Evolutionary conservation across 2,797 vertebrate species (phyloP).

Genomic region (Lepilemur septentrionalis): DNA sequence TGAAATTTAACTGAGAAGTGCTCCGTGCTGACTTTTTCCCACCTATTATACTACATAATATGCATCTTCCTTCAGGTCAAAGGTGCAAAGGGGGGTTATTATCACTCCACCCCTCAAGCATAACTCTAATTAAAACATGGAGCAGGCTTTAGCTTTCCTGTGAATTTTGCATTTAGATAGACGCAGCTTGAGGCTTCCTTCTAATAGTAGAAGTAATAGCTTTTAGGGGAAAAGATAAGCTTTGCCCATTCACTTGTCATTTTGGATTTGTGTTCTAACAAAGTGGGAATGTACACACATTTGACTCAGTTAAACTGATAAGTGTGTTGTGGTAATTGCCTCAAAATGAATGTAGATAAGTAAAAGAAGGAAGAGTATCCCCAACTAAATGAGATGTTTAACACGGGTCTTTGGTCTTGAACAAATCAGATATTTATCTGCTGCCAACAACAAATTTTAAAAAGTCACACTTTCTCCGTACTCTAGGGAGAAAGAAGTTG

Average conservation of each 20-base stretch:
- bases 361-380: not conserved
- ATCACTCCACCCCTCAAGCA: fast-evolving
- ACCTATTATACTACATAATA: not conserved
- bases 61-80: not conserved
- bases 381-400: not conserved
- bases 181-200: not conserved
- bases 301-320: not conserved
- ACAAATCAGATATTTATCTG: not conserved
- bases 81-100: not conserved
- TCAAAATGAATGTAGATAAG: not conserved
- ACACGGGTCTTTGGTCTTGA: not conserved
- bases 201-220: not conserved
- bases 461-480: not conserved
- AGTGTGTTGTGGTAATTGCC: not conserved
- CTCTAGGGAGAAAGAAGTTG: no score
- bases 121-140: not conserved
- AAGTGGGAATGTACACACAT: not conserved
- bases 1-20: not conserved
- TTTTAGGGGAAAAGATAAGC: constrained; percentile 5
- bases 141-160: not conserved
- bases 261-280: not conserved
- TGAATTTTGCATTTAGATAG: not conserved
- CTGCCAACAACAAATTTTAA: not conserved
- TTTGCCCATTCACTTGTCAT: not conserved
- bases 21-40: no score